phyloP scores from a whole-genome alignment of 2,113 vertebrate species.

The Sorex fumeus region DNA sequence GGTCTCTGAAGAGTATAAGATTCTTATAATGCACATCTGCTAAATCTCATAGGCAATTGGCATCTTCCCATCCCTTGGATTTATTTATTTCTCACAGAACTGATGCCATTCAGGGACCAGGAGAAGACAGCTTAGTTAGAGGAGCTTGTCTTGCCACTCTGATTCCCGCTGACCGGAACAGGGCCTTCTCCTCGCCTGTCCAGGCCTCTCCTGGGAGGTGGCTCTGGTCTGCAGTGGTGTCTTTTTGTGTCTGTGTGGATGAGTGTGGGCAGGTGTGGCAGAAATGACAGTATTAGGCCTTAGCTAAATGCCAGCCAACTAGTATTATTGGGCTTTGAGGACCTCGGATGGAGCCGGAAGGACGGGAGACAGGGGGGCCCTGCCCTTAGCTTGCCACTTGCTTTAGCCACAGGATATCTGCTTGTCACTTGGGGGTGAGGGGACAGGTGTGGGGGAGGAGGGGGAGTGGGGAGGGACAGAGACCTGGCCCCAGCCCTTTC shows the following conservation, averaged over 20 bases:
- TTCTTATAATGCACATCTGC: constrained; percentile 9
- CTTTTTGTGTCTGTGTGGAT: background rate
- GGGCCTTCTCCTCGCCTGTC: background rate
- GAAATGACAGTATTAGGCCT: background rate
- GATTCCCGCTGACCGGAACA: background rate
- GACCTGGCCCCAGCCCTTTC: background rate
- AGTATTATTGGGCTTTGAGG: background rate
- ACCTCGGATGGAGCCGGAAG: background rate
- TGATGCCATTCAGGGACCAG: background rate
- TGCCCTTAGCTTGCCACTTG: background rate
- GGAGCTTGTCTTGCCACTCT: background rate
- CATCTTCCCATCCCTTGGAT: background rate
- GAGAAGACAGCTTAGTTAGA: background rate
- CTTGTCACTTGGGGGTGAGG: background rate
- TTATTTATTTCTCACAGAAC: background rate
- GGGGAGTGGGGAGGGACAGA: background rate
- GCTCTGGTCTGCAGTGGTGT: background rate
- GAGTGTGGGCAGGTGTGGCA: rapidly evolving
- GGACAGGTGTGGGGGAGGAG: background rate
- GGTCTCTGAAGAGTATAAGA: background rate
- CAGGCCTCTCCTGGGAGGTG: background rate
- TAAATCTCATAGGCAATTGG: background rate
- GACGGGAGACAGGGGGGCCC: rapidly evolving
- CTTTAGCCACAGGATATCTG: background rate
- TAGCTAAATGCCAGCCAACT: background rate